phyloP scores from a whole-genome alignment of 2,797 vertebrate genomes.

The Sphaeramia orbicularis region DNA sequence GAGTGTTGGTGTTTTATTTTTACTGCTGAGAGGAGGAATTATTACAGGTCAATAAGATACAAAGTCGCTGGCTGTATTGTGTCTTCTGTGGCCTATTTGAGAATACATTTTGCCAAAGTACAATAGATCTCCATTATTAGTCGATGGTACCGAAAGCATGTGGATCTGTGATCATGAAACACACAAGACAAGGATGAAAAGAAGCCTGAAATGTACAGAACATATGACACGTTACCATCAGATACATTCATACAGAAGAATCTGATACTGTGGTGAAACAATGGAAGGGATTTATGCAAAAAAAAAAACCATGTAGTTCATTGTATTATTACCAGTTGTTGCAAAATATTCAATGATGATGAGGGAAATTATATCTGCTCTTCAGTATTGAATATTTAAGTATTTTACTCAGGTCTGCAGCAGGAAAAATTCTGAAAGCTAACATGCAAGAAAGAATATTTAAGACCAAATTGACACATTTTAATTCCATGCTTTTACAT shows the following conservation, averaged over 20 bases:
- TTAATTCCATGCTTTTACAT: neutral
- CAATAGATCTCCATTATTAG: constrained; percentile 1
- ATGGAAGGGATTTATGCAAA: constrained; percentile 5
- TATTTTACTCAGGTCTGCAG: too few species aligned
- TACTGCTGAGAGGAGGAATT: constrained; percentile 22
- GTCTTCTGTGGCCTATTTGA: constrained; percentile 5
- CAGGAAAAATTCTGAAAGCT: neutral
- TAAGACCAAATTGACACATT: neutral
- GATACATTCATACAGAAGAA: constrained; percentile 44
- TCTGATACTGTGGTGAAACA: constrained; percentile 14
- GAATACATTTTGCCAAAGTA: neutral
- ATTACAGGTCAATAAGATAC: constrained; percentile 2
- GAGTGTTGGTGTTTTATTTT: constrained; percentile 15
- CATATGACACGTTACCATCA: constrained; percentile 9
- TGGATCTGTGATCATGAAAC: constrained; percentile 1
- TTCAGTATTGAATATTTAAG: neutral
- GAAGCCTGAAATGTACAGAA: constrained; percentile 5
- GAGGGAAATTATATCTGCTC: neutral
- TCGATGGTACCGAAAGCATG: neutral
- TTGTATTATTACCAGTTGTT: neutral
- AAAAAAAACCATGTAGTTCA: neutral
- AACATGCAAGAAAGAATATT: neutral
- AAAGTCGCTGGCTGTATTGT: neutral
- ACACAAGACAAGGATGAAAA: neutral
- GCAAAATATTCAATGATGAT: neutral